These are phyloP conservation scores for Agrenia bidenticulata DNA, from an alignment of 2,888 invertebrate genomes.

Conservation along the genomic window DNA sequence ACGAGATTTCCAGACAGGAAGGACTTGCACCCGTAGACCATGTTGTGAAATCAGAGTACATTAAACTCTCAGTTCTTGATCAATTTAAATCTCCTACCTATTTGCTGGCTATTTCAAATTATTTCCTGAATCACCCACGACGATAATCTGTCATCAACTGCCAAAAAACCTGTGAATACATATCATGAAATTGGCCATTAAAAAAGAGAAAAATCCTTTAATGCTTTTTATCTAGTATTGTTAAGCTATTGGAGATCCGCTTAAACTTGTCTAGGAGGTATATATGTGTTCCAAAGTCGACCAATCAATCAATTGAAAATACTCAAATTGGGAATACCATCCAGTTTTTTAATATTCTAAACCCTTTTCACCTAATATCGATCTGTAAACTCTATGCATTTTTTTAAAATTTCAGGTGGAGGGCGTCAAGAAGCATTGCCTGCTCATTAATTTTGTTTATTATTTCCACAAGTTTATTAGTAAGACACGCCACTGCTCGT, in stretches of 20 bases:
- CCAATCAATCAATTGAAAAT: too few species aligned
- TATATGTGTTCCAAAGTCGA: too few species aligned
- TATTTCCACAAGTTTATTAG: constrained; percentile 29
- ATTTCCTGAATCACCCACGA: background rate
- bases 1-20: constrained; percentile 2
- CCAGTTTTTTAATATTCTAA: too few species aligned
- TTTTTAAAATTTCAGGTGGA: constrained; percentile 28
- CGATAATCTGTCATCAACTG: background rate
- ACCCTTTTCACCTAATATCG: too few species aligned
- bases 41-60: background rate
- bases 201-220: background rate
- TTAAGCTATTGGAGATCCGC: too few species aligned
- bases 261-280: too few species aligned
- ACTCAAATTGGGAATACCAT: too few species aligned
- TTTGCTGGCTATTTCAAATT: background rate
- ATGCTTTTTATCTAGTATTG: constrained; percentile 6
- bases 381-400: too few species aligned
- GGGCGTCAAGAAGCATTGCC: constrained; percentile 17
- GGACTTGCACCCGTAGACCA: background rate
- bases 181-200: too few species aligned
- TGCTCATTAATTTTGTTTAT: constrained; percentile 24
- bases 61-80: constrained; percentile 3
- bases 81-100: background rate
- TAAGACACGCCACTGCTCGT: constrained; percentile 24
- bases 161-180: background rate